These are phyloP conservation scores for Ormia ochracea DNA, from an alignment of 2,888 invertebrate genomes.

Conservation along the genomic window DNA sequence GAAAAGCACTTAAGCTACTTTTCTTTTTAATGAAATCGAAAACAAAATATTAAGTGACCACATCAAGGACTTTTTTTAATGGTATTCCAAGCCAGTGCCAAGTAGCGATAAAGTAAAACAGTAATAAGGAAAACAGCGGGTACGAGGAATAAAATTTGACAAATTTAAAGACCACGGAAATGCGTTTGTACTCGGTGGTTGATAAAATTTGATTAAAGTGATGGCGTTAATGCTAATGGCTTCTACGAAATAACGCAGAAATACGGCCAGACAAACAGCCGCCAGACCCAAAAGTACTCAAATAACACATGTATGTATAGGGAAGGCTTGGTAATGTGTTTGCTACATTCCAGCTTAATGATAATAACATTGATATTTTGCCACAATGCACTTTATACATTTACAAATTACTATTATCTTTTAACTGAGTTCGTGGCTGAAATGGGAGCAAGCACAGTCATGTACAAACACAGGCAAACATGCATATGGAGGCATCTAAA, in stretches of 20 bases:
- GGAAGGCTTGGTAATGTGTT: neutral
- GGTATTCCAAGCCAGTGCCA: neutral
- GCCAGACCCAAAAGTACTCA: constrained; percentile 17
- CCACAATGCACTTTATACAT: constrained; percentile 49
- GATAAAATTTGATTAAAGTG: constrained; percentile 53
- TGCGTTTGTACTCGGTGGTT: constrained; percentile 1
- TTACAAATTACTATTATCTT: constrained; percentile 30
- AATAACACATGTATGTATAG: neutral
- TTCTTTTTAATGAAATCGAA: constrained; percentile 19
- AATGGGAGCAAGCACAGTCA: neutral
- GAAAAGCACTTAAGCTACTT: constrained; percentile 32
- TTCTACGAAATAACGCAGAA: constrained; percentile 40
- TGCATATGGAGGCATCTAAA: neutral
- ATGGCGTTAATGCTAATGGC: constrained; percentile 55
- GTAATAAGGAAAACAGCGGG: neutral
- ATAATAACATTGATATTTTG: constrained; percentile 42
- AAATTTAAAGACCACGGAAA: constrained; percentile 30
- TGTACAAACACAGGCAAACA: neutral
- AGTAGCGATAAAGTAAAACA: neutral
- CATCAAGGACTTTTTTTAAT: constrained; percentile 14
- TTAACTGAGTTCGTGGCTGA: constrained; percentile 4
- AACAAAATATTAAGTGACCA: constrained; percentile 23
- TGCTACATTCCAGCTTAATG: constrained; percentile 17
- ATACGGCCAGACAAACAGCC: constrained; percentile 29
- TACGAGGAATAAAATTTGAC: neutral